A percentile compares a stretch with the other conserved stretches of the same genome.
Evolutionary conservation across 2,113 vertebrate species (phyloP).

Genomic region (Lepus europaeus): DNA sequence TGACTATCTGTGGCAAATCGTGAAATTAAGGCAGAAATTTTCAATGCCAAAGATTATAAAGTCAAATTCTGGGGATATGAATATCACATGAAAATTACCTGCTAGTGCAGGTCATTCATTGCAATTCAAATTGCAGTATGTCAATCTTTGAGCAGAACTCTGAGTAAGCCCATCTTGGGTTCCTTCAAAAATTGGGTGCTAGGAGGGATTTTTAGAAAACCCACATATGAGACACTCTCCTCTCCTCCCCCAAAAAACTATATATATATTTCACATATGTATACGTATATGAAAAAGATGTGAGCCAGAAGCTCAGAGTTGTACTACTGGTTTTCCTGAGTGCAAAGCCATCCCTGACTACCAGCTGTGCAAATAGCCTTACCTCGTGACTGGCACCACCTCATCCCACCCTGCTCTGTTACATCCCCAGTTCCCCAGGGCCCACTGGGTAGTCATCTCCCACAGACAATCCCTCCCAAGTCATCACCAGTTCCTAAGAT

Average conservation of each 20-base stretch:
- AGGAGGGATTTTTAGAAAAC: background rate
- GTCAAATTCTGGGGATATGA: background rate
- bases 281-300: background rate
- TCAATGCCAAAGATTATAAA: background rate
- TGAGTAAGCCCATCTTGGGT: background rate
- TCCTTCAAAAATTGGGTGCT: background rate
- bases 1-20: background rate
- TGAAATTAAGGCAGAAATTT: slow-evolving; percentile 25
- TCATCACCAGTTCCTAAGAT: background rate
- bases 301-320: background rate
- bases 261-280: no score
- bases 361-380: background rate
- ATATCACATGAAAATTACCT: background rate
- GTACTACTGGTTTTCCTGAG: background rate
- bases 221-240: background rate
- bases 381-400: background rate
- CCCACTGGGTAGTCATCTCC: background rate
- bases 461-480: background rate
- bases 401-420: background rate
- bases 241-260: background rate
- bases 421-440: background rate
- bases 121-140: background rate
- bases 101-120: background rate
- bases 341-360: background rate
- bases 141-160: background rate